Evolutionary conservation across 2,797 vertebrate species (phyloP).

Genomic region (Fratercula arctica): DNA sequence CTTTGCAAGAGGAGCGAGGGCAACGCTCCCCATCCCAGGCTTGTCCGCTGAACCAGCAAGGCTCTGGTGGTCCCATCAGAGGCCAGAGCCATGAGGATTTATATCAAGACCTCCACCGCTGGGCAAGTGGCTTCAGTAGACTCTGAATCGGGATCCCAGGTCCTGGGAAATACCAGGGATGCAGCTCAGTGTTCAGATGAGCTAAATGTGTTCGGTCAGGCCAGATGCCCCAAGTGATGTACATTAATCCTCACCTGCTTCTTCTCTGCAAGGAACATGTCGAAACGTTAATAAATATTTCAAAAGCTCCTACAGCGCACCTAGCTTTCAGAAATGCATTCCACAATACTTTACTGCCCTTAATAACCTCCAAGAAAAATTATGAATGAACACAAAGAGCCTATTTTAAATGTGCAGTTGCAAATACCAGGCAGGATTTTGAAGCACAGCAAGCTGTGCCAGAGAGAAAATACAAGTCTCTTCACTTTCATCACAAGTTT

Average conservation of each 20-base stretch:
- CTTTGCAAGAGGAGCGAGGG: neutral
- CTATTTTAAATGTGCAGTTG: neutral
- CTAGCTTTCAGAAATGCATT: neutral
- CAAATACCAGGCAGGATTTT: neutral
- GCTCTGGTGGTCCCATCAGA: neutral
- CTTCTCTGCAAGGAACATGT: neutral
- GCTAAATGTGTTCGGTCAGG: neutral
- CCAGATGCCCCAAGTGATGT: neutral
- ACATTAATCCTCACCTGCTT: neutral
- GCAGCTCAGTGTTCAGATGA: neutral
- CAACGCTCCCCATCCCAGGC: neutral
- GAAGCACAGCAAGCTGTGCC: neutral
- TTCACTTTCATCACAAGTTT: neutral
- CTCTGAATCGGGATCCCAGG: neutral
- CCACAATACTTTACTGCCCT: neutral
- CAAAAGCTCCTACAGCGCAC: neutral
- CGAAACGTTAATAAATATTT: conserved; percentile 33
- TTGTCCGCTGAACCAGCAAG: neutral
- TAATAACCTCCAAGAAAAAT: neutral
- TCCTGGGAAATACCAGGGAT: neutral
- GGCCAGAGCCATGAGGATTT: neutral
- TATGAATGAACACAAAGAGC: conserved; percentile 10
- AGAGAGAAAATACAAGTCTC: neutral
- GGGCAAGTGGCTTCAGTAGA: neutral
- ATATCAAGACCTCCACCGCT: neutral